Evolutionary conservation across 2,888 invertebrate genomes (phyloP), one percentile per base, ranked within the genome.

Genomic region (Ophion ellenae): DNA sequence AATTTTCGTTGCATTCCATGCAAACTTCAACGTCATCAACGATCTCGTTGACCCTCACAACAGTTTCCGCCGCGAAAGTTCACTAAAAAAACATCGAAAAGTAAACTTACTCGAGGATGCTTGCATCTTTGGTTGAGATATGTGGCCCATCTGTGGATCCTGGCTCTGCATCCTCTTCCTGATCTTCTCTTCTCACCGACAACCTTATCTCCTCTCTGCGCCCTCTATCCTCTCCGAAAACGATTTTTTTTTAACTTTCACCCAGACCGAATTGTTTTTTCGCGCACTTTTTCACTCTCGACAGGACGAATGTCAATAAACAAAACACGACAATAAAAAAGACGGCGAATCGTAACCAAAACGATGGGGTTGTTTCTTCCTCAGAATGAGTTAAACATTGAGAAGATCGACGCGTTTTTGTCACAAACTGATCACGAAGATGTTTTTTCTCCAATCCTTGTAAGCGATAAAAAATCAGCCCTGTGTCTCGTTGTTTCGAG

Each of bases 51-150:
- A 40, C 9, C 40, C 40, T 40, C 9, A 32, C 32, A 32, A 4
- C 40, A 40, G 40, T 40, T 40, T 40, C 9, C 9, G 1, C 45
- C 20, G 45, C 24, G 45, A 69, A 45, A 11, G 0, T 45, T 20
- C 20, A 70, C 11, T 57, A 83, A 74, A 64, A 66, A 78, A 81
- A 24, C 5, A 9, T 5, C 9, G 28, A 53, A 47, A 84, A 78
- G 45, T 79, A 70, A 47, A 90, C 93, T 93, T 91, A 94, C 93
- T 94, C 45, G 93, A 93, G 24, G 93, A 92, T 0, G 93, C 89
- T 28, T 91, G 92, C 90, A 93, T 91, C 84, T 93, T 94, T 3
- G 90, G 89, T 45, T 90, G 89, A 17, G 90, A 82, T 67, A 92
- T 87, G 73, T 92, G 93, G 7, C 89, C 89, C 67, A 93, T 89